These are phyloP conservation scores for Latrodectus geometricus DNA, from an alignment of 1,140 invertebrate species.

Conservation along the genomic window DNA sequence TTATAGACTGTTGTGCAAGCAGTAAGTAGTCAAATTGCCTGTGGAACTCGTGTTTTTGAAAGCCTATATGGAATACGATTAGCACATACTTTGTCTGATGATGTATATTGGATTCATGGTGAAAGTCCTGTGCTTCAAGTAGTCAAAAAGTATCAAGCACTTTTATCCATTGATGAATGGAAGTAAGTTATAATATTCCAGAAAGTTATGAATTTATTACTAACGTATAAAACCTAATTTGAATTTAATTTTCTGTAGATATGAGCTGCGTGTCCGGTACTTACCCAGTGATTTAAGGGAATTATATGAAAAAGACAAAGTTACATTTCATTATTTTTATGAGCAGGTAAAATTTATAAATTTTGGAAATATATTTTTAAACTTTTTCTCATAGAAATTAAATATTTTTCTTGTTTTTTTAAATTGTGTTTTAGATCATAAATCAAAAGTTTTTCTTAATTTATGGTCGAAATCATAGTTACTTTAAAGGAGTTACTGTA, in stretches of 20 bases:
- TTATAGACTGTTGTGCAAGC: slow-evolving; percentile 73
- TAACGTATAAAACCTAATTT: background rate
- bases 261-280: slow-evolving; percentile 92
- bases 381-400: background rate
- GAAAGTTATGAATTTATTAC: background rate
- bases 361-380: slow-evolving; percentile 14
- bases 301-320: slow-evolving; percentile 88
- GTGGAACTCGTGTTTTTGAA: slow-evolving; percentile 82
- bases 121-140: slow-evolving; percentile 86
- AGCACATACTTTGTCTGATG: slow-evolving; percentile 80
- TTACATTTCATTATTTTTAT: slow-evolving; percentile 96
- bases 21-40: slow-evolving; percentile 79
- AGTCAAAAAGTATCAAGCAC: slow-evolving; percentile 78
- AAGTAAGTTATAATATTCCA: slow-evolving; percentile 65
- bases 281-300: slow-evolving; percentile 87
- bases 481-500: too few species aligned
- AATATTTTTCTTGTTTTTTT: too few species aligned
- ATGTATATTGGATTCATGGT: slow-evolving; percentile 88
- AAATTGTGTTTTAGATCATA: too few species aligned
- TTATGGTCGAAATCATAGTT: too few species aligned
- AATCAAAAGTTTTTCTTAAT: too few species aligned
- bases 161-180: slow-evolving; percentile 82
- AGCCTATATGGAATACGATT: slow-evolving; percentile 82
- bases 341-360: slow-evolving; percentile 71
- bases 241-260: slow-evolving; percentile 71